Evolutionary conservation across 2,888 invertebrate genomes (phyloP).

Genomic region (Chironomus riparius): DNA sequence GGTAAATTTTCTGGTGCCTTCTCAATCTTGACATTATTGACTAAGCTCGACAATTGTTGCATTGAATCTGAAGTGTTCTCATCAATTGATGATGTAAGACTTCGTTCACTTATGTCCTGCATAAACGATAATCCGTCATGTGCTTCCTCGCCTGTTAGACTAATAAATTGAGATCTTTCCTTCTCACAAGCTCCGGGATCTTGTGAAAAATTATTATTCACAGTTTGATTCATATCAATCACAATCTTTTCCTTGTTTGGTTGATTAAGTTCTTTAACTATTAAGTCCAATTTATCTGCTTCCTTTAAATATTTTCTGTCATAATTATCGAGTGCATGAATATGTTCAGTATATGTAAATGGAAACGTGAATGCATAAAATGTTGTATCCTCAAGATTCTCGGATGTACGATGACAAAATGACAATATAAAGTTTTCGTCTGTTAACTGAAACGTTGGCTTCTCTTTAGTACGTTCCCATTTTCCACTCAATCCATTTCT

Average conservation of each 20-base stretch:
- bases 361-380: conserved; percentile 91
- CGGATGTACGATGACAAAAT: conserved; percentile 62
- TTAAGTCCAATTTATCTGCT: conserved; percentile 26
- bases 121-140: neutral
- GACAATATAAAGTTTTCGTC: conserved; percentile 65
- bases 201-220: neutral
- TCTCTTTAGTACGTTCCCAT: conserved; percentile 78
- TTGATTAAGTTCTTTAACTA: conserved; percentile 25
- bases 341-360: conserved; percentile 74
- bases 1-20: neutral
- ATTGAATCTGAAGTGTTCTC: conserved; percentile 27
- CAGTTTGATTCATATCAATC: conserved; percentile 11
- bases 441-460: conserved; percentile 65
- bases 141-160: neutral
- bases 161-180: conserved; percentile 6
- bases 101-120: neutral
- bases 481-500: conserved; percentile 65
- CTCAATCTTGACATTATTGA: conserved; percentile 16
- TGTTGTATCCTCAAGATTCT: conserved; percentile 55
- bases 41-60: conserved; percentile 19
- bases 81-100: neutral
- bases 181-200: neutral
- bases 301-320: conserved; percentile 44
- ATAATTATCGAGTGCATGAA: conserved; percentile 59
- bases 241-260: conserved; percentile 13